Evolutionary conservation across 1,140 invertebrate species (phyloP), one percentile per base, ranked within the genome.

Genomic region (Spodoptera litura): DNA sequence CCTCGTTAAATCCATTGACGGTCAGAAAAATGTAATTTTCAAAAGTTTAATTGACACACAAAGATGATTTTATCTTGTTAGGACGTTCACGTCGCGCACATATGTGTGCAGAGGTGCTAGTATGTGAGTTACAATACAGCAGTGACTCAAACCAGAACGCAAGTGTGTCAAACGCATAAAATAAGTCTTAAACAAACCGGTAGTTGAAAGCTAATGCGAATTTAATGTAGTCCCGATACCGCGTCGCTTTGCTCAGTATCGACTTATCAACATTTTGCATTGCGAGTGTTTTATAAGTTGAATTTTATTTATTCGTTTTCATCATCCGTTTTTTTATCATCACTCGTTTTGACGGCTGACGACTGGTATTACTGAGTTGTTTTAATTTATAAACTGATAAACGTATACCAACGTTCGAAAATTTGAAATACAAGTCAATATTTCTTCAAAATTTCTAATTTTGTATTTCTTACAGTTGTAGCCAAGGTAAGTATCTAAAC

Each of bases 191-290:
- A 81, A 79, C 74, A 81, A 85, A 82, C 76, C 79, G 84, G 84
- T 83, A 86, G 78, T 77, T 78, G 79, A 77, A 73, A 83, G 88
- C 88, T 87, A 89, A 89, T 89, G 89, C 88, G 88, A 88, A 84
- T 87, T 87, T 86, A 86, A 88, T 88, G 87, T 91, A 85, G 53
- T 78, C 53, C 75, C 80, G 83, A 84, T 88, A 88, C 87, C 84
- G 86, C 79, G 44, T 84, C 80, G 83, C 86, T 82, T 90, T 84
- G 81, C 81, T 77, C 78, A 58, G 71, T 81, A 83, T 73, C 79
- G 73, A 74, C 51, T 84, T 85, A 84, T 86, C 81, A 79, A 79
- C 72, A 73, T 82, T 83, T 78, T 79, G 86, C 88, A 78, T 75
- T 81, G 88, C 87, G 86, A 89, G 78, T 68, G 77, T 80, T 72